Base-by-base conservation (phyloP, 1,140 invertebrate species). In the Amphibalanus amphitrite region DNA sequence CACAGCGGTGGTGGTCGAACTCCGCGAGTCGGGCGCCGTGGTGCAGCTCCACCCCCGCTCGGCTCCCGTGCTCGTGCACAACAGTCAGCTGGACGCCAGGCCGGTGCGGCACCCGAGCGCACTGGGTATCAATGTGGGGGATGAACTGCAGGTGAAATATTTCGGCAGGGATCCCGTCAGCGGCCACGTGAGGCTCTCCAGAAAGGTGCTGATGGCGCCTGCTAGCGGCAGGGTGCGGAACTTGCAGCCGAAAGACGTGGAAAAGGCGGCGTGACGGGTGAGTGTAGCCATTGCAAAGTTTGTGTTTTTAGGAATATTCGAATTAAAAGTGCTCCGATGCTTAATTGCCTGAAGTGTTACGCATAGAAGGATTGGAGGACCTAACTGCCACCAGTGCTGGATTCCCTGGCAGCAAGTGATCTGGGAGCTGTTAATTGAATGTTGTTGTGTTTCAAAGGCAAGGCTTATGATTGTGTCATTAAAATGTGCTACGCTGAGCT, bases 131-230 rank as follows among this genome's bases (percentile, higher is more conserved):
- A 86, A 92, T 77, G 88, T 93, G 38, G 95, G 93, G 3, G 88
- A 97, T 73, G 91, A 96, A 78, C 86, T 99, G 33, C 85, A 89
- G 78, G 90, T 98, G 3, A 97, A 98, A 81, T 99, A 97, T 84
- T 98, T 97, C 83, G 97, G 96, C 0, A 85, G 93, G 30, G 96
- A 99, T 84, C 94, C 94, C 0, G 90, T 89, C 0, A 91, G 88
- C 23, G 96, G 96, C 0, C 83, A 87, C 26, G 89, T 96, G 83
- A 82, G 96, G 74, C 80, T 98, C 1, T 98, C 95, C 0, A 82
- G 93, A 38, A 97, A 96, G 85, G 92, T 93, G 40, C 80, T 98
- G 0, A 13, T 59, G 47, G 47, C 47, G 47, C 47, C 47, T 8
- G 47, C 47, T 59, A 20, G 47, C 47, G 47, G 47, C 13, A 8